These are phyloP conservation scores for Synanthedon vespiformis DNA, from an alignment of 2,888 invertebrate genomes.

Conservation along the genomic window DNA sequence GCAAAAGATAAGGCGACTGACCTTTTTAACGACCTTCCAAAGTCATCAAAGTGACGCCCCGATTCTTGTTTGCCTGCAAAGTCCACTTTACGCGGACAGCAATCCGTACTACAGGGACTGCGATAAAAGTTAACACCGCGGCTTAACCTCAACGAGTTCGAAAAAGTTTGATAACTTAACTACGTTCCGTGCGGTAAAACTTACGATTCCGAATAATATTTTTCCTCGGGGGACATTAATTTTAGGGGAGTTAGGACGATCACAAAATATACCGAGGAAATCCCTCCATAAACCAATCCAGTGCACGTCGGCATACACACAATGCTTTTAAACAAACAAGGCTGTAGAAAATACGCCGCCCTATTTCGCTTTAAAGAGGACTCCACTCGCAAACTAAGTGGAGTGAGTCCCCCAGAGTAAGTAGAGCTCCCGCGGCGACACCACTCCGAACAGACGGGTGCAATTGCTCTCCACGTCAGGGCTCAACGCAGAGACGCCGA, in stretches of 20 bases:
- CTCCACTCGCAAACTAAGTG: conserved; percentile 27
- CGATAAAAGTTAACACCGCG: not conserved
- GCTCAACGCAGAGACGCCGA: conserved; percentile 16
- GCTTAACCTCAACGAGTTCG: not conserved
- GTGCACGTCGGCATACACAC: not conserved
- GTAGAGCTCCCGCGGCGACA: conserved; percentile 10
- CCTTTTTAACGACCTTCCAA: too few species aligned
- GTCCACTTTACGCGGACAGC: too few species aligned
- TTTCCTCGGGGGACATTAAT: too few species aligned
- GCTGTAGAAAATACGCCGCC: conserved; percentile 24
- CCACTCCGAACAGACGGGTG: not conserved
- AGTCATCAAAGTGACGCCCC: too few species aligned
- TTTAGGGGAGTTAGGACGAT: too few species aligned
- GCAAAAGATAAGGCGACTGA: too few species aligned
- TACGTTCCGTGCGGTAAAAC: not conserved
- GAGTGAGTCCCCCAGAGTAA: conserved; percentile 11
- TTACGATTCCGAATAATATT: too few species aligned
- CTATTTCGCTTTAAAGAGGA: conserved; percentile 36
- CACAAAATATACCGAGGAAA: too few species aligned
- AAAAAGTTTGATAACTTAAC: not conserved
- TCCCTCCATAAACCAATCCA: too few species aligned
- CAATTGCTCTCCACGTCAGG: conserved; percentile 1
- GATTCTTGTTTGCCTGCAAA: too few species aligned
- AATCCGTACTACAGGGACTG: not conserved
- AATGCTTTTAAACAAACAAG: conserved; percentile 25